Evolutionary conservation across 2,888 invertebrate genomes (phyloP).

Genomic region (Marasmarcha lunaedactyla): DNA sequence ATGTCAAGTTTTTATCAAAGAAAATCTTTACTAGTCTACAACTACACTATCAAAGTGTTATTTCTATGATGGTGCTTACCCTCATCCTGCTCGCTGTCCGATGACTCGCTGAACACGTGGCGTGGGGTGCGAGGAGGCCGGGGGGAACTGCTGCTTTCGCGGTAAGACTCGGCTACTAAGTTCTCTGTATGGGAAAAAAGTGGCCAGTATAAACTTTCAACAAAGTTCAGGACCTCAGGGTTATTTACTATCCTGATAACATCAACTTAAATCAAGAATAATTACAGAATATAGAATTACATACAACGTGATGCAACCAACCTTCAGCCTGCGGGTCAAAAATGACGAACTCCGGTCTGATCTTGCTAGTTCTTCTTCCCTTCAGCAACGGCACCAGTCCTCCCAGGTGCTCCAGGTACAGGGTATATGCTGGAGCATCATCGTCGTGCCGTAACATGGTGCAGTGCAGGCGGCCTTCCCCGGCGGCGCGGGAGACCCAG

Average conservation of each 20-base stretch:
- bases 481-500: conserved; percentile 93
- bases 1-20: too few relatives aligned
- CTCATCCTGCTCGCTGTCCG: conserved; percentile 71
- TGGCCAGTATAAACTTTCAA: background rate
- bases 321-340: conserved; percentile 91
- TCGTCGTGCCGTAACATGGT: conserved; percentile 97
- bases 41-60: too few relatives aligned
- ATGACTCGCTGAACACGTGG: conserved; percentile 56
- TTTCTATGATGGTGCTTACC: too few relatives aligned
- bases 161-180: background rate
- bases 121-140: conserved; percentile 22
- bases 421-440: conserved; percentile 83
- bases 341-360: conserved; percentile 97
- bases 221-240: too few relatives aligned
- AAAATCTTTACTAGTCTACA: too few relatives aligned
- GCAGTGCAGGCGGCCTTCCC: conserved; percentile 83
- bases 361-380: conserved; percentile 95
- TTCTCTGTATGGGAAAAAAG: background rate
- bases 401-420: conserved; percentile 95
- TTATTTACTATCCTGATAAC: too few relatives aligned
- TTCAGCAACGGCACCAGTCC: conserved; percentile 96
- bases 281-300: too few relatives aligned
- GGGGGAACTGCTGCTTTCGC: too few relatives aligned
- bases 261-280: too few relatives aligned
- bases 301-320: too few relatives aligned